Evolutionary conservation across 2,797 vertebrate genomes (phyloP), one percentile per base, ranked within the genome.

Genomic region (Gallinago nigripennis): DNA sequence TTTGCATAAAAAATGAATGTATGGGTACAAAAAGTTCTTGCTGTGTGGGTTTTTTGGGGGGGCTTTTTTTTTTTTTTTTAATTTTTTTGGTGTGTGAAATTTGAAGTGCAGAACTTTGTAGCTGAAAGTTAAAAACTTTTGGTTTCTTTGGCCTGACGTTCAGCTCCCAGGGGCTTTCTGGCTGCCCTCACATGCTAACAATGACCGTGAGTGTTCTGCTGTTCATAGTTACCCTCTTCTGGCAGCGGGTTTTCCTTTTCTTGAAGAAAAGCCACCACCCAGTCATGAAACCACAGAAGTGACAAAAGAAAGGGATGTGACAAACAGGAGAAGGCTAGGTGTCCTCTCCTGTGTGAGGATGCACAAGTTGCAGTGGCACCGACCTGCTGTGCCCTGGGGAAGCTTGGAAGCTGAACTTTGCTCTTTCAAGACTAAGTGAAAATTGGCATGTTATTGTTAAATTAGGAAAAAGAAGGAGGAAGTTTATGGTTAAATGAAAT

Each of bases 121-220:
- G 28, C n/a, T 28, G 21, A 6, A 23, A 54, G 39, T 64, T 85
- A 60, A 82, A 84, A 70, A 60, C 20, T 41, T 46, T 2, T n/a
- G 13, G 9, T 75, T 80, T 58, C 21, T 81, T 54, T 86, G 63
- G 51, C 46, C 35, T 2, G 8, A 1, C 0, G 2, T 13, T 4
- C 8, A 72, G 43, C 18, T 23, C 16, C 12, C 20, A 46, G 24
- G 28, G 43, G 12, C 57, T 81, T 88, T 80, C 50, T 66, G 50
- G 9, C 58, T 86, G 89, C 53, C 80, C 19, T 88, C 30, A 10
- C 6, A 2, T 0, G 3, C 65, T 81, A 12, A 71, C 86, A 90
- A 69, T 39, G 51, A 25, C 27, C 0, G 0, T 17, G 23, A 78
- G 24, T 0, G 0, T 80, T 75, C 37, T 61, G 48, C 65, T 86